Base-by-base conservation (phyloP, 2,888 invertebrate species). In the Rhyacophila evoluta region DNA sequence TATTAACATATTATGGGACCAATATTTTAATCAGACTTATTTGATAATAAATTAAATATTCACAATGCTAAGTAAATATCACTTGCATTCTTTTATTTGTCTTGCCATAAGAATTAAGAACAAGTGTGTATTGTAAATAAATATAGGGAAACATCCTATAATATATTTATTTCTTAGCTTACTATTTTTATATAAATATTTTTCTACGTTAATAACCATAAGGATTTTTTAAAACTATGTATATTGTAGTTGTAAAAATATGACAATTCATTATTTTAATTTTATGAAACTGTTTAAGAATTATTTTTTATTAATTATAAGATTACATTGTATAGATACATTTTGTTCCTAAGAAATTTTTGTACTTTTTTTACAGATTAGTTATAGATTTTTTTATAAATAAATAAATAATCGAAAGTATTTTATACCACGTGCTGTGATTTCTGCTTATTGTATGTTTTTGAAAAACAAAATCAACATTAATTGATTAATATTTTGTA, bases 381-480 rank as follows among this genome's bases (percentile, higher is more conserved):
- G 55, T 19, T 55, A 55, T 55, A 19, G 10, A 55, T 25, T 55
- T 10, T 55, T 2, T 25, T 19, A 19, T 55, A 55, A 55, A 19
- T 10, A 55, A 55, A 19, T 55, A 19, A 41, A 19, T 41, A 41
- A 55, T 55, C 25, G 55, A 55, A 55, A 55, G 55, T 55, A 55
- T 55, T 55, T 55, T 55, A 55, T 55, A 55, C 55, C 19, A 55
- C 55, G 55, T 55, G 55, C 55, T 55, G 55, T 55, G 55, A 55
- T 55, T 55, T 55, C 55, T 25, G 55, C 55, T 55, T 55, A 33
- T 33, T 33, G 29, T 33, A 33, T 33, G 2, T 33, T 33, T 33
- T 33, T 33, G 29, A 33, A 33, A 33, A 33, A 33, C n/a, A 33
- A 33, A 33, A 33, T 33, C 29, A 33, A 33, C 29, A 33, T 4